These are phyloP conservation scores for Orestias chungarensis DNA, from an alignment of 2,797 vertebrate genomes.

Conservation along the genomic window DNA sequence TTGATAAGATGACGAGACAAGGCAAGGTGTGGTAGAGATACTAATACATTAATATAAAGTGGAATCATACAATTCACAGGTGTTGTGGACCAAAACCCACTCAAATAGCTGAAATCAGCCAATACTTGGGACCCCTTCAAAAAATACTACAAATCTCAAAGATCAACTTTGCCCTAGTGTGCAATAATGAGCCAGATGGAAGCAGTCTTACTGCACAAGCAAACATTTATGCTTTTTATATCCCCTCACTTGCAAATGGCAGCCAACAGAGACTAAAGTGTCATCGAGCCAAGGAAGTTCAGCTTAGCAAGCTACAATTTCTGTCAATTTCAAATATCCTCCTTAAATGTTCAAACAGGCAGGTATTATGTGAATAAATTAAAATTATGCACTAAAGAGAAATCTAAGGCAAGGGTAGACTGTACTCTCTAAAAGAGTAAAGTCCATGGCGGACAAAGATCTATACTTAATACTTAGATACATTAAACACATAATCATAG, in stretches of 20 bases:
- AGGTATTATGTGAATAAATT: no score
- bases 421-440: no score
- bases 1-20: neutral
- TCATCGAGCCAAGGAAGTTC: no score
- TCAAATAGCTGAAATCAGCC: neutral
- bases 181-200: neutral
- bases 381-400: no score
- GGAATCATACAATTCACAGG: no score
- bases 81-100: neutral
- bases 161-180: neutral
- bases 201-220: neutral
- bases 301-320: no score
- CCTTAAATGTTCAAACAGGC: no score
- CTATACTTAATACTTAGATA: neutral
- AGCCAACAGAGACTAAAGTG: neutral
- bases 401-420: no score
- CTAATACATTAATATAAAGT: no score
- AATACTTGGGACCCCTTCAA: neutral
- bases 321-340: no score
- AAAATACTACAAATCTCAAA: neutral
- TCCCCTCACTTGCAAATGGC: neutral
- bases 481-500: no score
- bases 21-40: neutral
- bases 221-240: neutral
- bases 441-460: no score